phyloP scores from a whole-genome alignment of 1,140 invertebrate genomes.

The Cecropterus lyciades region DNA sequence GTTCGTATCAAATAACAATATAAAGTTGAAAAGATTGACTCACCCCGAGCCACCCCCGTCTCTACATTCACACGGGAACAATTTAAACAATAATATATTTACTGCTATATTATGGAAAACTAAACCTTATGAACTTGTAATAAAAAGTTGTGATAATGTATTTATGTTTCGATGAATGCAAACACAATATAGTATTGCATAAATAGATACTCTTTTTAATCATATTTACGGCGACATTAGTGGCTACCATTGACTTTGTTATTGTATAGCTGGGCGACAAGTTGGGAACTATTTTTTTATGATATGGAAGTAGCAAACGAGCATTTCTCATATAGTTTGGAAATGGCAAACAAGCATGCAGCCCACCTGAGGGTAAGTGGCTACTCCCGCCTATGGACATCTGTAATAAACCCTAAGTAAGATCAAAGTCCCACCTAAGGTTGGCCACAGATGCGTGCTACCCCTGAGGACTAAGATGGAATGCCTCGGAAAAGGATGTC shows the following conservation, averaged over 20 bases:
- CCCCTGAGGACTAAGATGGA: no score
- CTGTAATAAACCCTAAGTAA: no score
- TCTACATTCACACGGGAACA: conserved; percentile 44
- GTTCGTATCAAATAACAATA: conserved; percentile 29
- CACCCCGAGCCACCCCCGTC: conserved; percentile 34
- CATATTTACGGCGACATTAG: conserved; percentile 40
- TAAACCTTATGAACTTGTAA: conserved; percentile 21
- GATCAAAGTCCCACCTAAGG: no score
- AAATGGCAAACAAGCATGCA: no score
- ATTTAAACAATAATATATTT: conserved; percentile 7
- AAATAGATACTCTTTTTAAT: conserved; percentile 40
- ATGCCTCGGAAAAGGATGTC: no score
- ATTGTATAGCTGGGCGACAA: neutral
- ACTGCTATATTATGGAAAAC: conserved; percentile 13
- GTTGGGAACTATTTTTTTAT: no score
- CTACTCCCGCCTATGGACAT: no score
- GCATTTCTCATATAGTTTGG: no score
- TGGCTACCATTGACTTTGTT: conserved; percentile 11
- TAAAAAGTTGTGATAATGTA: conserved; percentile 8
- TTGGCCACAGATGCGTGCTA: no score
- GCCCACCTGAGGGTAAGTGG: no score
- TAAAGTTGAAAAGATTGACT: conserved; percentile 28
- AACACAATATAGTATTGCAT: conserved; percentile 39
- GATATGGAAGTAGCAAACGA: no score
- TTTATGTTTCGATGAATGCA: neutral